Evolutionary conservation across 37 sponge, comb jelly and placozoan genomes (phyloP), one percentile per base, ranked within the genome.

Genomic region (Chondrosia reniformis): DNA sequence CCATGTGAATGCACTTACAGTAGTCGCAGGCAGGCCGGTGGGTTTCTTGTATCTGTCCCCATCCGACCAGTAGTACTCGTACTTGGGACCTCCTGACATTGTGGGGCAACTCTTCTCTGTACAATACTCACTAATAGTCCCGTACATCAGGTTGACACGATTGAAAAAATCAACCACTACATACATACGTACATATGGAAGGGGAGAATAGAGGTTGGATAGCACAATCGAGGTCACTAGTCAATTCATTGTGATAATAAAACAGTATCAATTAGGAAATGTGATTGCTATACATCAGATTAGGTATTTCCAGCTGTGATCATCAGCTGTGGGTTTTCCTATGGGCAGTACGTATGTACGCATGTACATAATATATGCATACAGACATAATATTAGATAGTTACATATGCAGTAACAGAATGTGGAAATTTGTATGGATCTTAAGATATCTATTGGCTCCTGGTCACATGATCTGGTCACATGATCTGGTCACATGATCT

Each of bases 51-150:
- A 87, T 19, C 49, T 83, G 57, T 95, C 95, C 39, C 78, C 64
- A 64, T 95, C 95, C 13, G 93, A 83, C 95, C 95, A 95, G 74
- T 88, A 88, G 69, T 95, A 95, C 79, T 95, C 95, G 32, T 67
- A 89, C 83, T 95, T 95, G 15, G 92, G 95, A 39, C 95, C 95
- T 17, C 95, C 95, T 17, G 89, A 91, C 95, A 95, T 95, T 34
- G 81, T 49, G 25, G 95, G 95, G 49, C 95, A 95, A 17, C 74
- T 75, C 0, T 63, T 21, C 4, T 81, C 81, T 5, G 95, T 95
- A 52, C 95, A 95, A 55, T 46, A 66, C 22, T 91, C 89, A 46
- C 80, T 75, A 1, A 95, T 90, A 0, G 95, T 91, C 17, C 95
- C 95, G 56, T 95, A 95, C n/a, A 95, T 85, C 33, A 95, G 86